Conservation (phyloP, 2,113 vertebrate genomes). For the Genyomyrus donnyi region DNA sequence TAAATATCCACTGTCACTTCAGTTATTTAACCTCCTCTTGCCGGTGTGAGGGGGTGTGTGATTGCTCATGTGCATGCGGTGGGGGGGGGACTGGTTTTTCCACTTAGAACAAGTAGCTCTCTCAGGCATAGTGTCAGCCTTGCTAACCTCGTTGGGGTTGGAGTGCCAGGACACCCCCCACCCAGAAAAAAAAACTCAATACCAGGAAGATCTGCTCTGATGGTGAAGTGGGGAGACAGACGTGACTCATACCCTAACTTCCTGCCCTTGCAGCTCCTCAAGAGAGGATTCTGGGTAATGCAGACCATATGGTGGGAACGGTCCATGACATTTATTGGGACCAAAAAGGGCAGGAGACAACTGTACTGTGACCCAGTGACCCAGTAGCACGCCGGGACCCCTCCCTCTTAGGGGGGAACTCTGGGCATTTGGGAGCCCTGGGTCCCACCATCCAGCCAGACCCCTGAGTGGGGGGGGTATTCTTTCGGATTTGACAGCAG, state of each 20-base stretch:
- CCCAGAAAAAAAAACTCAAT: neutral
- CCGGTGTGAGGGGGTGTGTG: neutral
- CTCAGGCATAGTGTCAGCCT: conserved; percentile 7
- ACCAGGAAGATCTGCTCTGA: neutral
- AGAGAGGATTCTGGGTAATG: conserved; percentile 29
- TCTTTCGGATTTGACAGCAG: neutral
- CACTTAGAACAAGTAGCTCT: neutral
- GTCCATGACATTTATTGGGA: neutral
- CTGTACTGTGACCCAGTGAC: neutral
- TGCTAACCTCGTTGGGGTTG: conserved; percentile 20
- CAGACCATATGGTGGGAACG: conserved; percentile 19
- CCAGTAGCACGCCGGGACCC: neutral
- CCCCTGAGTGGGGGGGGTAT: neutral
- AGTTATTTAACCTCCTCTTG: conserved; percentile 14
- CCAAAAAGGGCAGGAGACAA: neutral
- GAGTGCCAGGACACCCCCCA: neutral
- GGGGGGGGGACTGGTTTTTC: neutral
- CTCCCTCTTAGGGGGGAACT: neutral
- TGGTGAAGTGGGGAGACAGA: neutral
- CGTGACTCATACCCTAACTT: conserved; percentile 15
- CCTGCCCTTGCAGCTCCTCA: neutral
- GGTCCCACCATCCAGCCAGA: neutral
- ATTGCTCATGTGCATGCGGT: neutral
- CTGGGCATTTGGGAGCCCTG: neutral
- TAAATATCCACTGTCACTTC: conserved; percentile 8